phyloP scores from a whole-genome alignment of 2,797 vertebrate species.

The Diplodus sargus region DNA sequence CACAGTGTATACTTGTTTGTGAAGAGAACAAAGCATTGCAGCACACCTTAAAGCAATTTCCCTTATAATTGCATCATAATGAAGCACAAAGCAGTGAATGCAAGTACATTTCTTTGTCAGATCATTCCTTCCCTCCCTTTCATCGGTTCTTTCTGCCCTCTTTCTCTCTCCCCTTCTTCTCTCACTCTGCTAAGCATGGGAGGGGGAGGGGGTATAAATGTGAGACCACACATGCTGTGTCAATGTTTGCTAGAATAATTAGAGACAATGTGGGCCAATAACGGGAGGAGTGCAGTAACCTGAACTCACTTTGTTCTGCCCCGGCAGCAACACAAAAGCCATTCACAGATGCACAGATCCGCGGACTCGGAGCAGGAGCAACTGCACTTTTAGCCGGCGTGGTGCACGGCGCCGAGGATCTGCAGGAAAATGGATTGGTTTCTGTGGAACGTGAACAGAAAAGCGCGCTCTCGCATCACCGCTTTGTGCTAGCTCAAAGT shows the following conservation, averaged over 20 bases:
- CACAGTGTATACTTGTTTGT: too few species aligned
- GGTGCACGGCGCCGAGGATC: slow-evolving; percentile 16
- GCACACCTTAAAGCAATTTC: slow-evolving; percentile 9
- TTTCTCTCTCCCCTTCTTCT: slow-evolving; percentile 26
- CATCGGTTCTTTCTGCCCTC: slow-evolving; percentile 44
- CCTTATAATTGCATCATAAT: slow-evolving; percentile 23
- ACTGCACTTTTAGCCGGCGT: slow-evolving; percentile 64
- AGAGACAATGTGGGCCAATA: slow-evolving; percentile 80
- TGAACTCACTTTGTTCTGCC: slow-evolving; percentile 82
- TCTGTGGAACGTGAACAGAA: slow-evolving; percentile 43
- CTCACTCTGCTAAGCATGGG: slow-evolving; percentile 55
- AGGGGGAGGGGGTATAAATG: slow-evolving; percentile 57
- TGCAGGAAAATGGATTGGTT: slow-evolving; percentile 49
- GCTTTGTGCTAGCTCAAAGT: slow-evolving; percentile 51
- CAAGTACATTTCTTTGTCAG: slow-evolving; percentile 41
- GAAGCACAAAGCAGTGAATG: slow-evolving; percentile 37
- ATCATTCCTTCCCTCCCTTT: slow-evolving; percentile 46
- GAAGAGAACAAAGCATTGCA: slow-evolving; percentile 11
- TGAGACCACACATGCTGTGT: slow-evolving; percentile 85
- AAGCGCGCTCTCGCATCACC: slow-evolving; percentile 1
- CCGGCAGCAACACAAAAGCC: slow-evolving; percentile 78
- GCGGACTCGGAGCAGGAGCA: slow-evolving; percentile 48
- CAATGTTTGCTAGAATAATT: slow-evolving; percentile 83
- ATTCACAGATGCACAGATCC: slow-evolving; percentile 71
- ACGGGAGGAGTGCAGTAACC: slow-evolving; percentile 77